Conservation (phyloP, 2,113 vertebrate species). For the Helogale parvula region DNA sequence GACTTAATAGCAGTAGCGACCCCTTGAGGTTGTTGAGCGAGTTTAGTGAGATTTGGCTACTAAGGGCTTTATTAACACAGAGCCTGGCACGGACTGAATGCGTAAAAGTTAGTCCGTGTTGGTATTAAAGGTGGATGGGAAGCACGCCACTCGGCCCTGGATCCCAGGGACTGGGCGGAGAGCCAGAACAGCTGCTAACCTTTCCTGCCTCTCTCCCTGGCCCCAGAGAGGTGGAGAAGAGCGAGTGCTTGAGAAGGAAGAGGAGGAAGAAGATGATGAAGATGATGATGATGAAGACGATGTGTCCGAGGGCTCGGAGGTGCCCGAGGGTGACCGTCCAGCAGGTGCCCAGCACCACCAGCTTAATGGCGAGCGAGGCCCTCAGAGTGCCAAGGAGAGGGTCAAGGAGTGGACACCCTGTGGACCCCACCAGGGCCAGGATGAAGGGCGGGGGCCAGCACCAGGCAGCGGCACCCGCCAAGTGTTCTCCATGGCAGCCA, state of each 20-base stretch:
- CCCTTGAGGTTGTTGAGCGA: slow-evolving; percentile 65
- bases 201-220: neutral
- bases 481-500: slow-evolving; percentile 70
- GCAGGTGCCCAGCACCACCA: slow-evolving; percentile 74
- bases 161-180: neutral
- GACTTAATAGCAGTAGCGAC: slow-evolving; percentile 59
- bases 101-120: slow-evolving; percentile 64
- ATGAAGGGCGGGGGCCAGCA: slow-evolving; percentile 69
- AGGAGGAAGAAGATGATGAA: slow-evolving; percentile 79
- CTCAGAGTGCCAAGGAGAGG: slow-evolving; percentile 76
- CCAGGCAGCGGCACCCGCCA: slow-evolving; percentile 63
- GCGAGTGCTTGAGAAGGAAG: slow-evolving; percentile 85
- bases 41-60: slow-evolving; percentile 37
- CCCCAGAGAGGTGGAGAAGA: slow-evolving; percentile 81
- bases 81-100: slow-evolving; percentile 20
- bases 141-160: neutral
- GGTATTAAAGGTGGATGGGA: slow-evolving; percentile 3
- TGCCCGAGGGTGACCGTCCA: slow-evolving; percentile 71
- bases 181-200: neutral
- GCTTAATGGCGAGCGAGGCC: slow-evolving; percentile 78
- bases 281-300: slow-evolving; percentile 80
- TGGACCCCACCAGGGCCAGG: slow-evolving; percentile 65
- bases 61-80: neutral
- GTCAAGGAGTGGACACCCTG: slow-evolving; percentile 74
- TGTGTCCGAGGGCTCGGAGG: slow-evolving; percentile 79